Percentiles rank a stretch among this genome's conserved stretches.
Evolutionary conservation across 2,888 invertebrate species (phyloP).

Genomic region (Craniophora ligustri): DNA sequence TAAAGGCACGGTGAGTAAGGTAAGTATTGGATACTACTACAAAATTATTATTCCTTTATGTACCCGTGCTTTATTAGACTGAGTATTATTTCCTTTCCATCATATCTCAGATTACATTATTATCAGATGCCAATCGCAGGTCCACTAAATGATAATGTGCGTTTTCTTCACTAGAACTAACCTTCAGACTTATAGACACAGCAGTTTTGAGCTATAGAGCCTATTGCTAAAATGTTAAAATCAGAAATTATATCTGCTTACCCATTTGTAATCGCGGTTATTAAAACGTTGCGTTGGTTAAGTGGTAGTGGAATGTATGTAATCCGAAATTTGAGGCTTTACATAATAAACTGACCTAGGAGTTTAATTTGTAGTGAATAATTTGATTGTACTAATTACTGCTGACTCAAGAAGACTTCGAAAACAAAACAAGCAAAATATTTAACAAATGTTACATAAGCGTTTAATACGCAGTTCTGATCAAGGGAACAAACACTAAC

Average conservation of each 20-base stretch:
- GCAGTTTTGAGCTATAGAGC: neutral
- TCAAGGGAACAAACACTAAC: too few relatives aligned
- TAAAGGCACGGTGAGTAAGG: too few relatives aligned
- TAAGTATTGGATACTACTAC: too few relatives aligned
- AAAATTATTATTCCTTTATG: too few relatives aligned
- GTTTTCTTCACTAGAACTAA: conserved; percentile 2
- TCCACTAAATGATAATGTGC: neutral
- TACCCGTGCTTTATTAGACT: too few relatives aligned
- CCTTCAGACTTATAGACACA: conserved; percentile 7
- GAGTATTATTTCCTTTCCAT: too few relatives aligned
- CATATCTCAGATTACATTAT: too few relatives aligned
- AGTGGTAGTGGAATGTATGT: neutral
- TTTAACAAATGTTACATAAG: conserved; percentile 41
- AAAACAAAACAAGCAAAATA: conserved; percentile 8
- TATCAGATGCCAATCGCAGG: conserved; percentile 7
- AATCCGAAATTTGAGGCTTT: conserved; percentile 14
- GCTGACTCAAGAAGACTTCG: conserved; percentile 45
- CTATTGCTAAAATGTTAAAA: neutral
- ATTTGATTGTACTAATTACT: conserved; percentile 2
- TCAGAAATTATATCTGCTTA: conserved; percentile 13
- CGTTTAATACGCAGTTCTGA: conserved; percentile 20
- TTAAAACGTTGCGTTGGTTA: conserved; percentile 17
- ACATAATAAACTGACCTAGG: conserved; percentile 6
- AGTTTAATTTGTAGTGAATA: neutral
- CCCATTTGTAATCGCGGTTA: conserved; percentile 2